phyloP scores from a whole-genome alignment of 2,797 vertebrate genomes.

The Molossus alvarezi region DNA sequence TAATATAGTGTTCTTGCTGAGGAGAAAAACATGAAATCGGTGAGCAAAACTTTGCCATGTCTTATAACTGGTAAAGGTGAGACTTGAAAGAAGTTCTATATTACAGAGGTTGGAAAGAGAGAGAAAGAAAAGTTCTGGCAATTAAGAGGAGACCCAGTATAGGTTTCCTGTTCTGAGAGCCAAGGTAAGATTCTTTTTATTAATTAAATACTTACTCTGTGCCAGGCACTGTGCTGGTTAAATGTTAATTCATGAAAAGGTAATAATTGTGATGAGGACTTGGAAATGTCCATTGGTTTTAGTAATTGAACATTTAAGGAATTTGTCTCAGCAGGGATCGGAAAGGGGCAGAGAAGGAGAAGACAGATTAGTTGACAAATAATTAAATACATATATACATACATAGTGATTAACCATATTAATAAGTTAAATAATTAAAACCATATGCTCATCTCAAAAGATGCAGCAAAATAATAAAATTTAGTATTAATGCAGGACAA shows the following conservation, averaged over 20 bases:
- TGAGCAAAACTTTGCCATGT: background rate
- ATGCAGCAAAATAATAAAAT: background rate
- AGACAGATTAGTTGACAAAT: background rate
- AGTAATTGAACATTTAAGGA: background rate
- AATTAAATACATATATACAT: background rate
- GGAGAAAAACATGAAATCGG: background rate
- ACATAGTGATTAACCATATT: background rate
- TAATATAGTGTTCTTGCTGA: background rate
- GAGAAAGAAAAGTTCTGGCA: background rate
- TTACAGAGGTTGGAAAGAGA: background rate
- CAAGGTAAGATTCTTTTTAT: background rate
- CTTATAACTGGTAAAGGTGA: background rate
- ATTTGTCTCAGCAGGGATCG: background rate
- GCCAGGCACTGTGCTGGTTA: background rate
- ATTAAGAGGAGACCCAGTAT: background rate
- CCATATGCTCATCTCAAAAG: background rate
- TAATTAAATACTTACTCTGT: background rate
- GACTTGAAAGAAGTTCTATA: background rate
- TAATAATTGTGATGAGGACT: background rate
- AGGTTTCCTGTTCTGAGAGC: background rate
- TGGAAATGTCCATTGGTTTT: background rate
- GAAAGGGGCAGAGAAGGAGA: background rate
- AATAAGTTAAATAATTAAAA: slow-evolving; percentile 2
- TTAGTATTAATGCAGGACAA: background rate
- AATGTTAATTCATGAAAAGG: background rate